These are phyloP conservation scores for Lampris megalopsis DNA, from an alignment of 2,113 vertebrate genomes.

Conservation along the genomic window DNA sequence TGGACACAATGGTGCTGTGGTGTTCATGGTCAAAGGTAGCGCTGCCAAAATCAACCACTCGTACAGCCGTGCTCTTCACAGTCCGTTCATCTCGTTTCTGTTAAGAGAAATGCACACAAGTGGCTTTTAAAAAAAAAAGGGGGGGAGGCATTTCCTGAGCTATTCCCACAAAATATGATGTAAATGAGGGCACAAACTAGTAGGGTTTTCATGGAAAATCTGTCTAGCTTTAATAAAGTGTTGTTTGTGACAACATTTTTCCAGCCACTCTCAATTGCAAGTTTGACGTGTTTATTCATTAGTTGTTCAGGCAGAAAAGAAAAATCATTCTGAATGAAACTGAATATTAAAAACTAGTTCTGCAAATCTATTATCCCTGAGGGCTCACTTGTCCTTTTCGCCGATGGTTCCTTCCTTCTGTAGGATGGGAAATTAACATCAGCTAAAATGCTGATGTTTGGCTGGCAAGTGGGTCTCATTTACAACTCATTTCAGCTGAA, in stretches of 20 bases:
- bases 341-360: not conserved
- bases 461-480: too few species aligned
- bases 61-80: constrained; percentile 90
- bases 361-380: not conserved
- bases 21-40: constrained; percentile 97
- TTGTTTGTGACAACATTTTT: not conserved
- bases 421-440: too few species aligned
- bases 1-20: constrained; percentile 96
- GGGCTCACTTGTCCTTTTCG: not conserved
- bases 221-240: too few species aligned
- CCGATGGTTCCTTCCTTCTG: not conserved
- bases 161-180: not conserved
- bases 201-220: not conserved
- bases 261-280: not conserved
- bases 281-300: not conserved
- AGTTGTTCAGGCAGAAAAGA: not conserved
- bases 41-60: constrained; percentile 95
- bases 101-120: not conserved
- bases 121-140: not conserved
- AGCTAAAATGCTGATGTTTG: too few species aligned
- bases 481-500: too few species aligned
- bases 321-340: not conserved
- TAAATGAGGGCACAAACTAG: not conserved
- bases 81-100: constrained; percentile 94
- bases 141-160: not conserved